A percentile compares a stretch with the other conserved stretches of the same genome.
Conservation (phyloP, 2,888 invertebrate species). For the Lycaena phlaeas region DNA sequence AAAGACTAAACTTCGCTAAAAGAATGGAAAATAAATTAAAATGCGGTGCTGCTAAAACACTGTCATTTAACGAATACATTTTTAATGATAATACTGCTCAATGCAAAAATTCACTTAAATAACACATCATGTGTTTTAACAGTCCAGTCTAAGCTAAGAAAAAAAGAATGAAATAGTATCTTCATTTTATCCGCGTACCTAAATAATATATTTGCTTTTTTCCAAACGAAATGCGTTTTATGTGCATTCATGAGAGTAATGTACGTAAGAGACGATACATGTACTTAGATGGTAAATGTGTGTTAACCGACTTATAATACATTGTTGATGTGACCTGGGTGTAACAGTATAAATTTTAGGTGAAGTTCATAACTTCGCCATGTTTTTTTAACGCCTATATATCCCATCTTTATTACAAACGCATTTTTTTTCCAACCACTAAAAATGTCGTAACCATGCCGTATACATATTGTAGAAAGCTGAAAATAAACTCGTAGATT, state of each 20-base stretch:
- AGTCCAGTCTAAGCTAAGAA: slow-evolving; percentile 68
- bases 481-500: slow-evolving; percentile 33
- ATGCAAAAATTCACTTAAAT: slow-evolving; percentile 11
- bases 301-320: slow-evolving; percentile 32
- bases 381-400: slow-evolving; percentile 37
- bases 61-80: slow-evolving; percentile 23
- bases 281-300: slow-evolving; percentile 38
- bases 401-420: slow-evolving; percentile 20
- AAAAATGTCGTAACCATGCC: slow-evolving; percentile 9
- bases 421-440: slow-evolving; percentile 11
- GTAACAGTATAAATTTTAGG: slow-evolving; percentile 39
- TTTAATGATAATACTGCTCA: slow-evolving; percentile 5
- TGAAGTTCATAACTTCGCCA: slow-evolving; percentile 40
- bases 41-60: slow-evolving; percentile 67
- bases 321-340: slow-evolving; percentile 72
- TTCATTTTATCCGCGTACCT: slow-evolving; percentile 32
- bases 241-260: slow-evolving; percentile 43
- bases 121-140: slow-evolving; percentile 60
- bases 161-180: slow-evolving; percentile 45
- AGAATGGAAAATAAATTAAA: slow-evolving; percentile 47
- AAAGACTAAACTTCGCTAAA: slow-evolving; percentile 32
- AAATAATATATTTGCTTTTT: slow-evolving; percentile 30
- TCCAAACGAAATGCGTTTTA: slow-evolving; percentile 31
- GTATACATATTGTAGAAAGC: slow-evolving; percentile 20
- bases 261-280: slow-evolving; percentile 27